Base-by-base conservation (phyloP, 2,888 invertebrate genomes). In the Meiosimyza platycephala region DNA sequence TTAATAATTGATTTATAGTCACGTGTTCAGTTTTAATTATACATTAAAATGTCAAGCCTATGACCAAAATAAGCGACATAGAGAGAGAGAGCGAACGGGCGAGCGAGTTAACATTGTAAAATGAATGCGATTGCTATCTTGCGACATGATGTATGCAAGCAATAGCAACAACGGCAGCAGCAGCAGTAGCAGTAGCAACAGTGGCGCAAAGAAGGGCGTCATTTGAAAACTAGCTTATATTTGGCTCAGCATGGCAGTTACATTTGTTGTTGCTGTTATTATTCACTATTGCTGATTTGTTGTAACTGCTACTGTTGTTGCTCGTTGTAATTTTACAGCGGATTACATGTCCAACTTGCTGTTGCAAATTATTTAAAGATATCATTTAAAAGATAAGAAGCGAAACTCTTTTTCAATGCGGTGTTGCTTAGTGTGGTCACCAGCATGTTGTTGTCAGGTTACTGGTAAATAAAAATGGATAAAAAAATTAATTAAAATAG, bases 281-380 rank as follows among this genome's bases (percentile, higher is more conserved):
- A 6, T 33, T 15, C 2, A n/a, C 67, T 18, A 62, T 62, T 62
- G 47, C n/a, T 40, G 13, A 9, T 12, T 22, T 15, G 62, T 28
- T 62, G 33, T n/a, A 13, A 48, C 48, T 57, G 48, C 40, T 67
- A 15, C 55, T 40, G 33, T 2, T 67, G 66, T 28, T 51, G 66
- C 54, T 54, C n/a, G 7, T 51, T n/a, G 33, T 52, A 54, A 6
- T 33, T 28, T 22, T 54, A 15, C 28, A 54, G 33, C 2, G 6
- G 40, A 9, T 40, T 40, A 40, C 40, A 40, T 40, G 40, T 40
- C 40, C 1, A 40, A 40, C 40, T 40, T 40, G 40, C 9, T 40
- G 40, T 40, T 40, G 40, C 40, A 40, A 40, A 40, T 40, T 7
- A 40, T 40, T 40, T 40, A 40, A 40, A 40, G 40, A 40, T 40